phyloP scores from a whole-genome alignment of 1,140 invertebrate genomes.

The Drosophila lacertosa region DNA sequence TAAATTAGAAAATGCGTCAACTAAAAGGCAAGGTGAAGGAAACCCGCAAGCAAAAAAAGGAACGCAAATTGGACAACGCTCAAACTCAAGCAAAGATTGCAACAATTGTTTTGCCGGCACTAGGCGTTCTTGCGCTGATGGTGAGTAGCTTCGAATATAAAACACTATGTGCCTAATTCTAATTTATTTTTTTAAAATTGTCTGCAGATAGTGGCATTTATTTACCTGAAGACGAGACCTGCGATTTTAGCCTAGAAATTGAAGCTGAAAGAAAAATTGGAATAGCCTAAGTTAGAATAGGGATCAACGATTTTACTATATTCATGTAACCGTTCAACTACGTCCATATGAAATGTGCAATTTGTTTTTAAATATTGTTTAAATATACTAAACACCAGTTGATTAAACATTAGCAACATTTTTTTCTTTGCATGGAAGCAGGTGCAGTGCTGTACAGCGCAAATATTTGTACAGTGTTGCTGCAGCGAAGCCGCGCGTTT shows the following conservation, averaged over 20 bases:
- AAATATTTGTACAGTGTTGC: neutral
- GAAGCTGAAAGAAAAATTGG: neutral
- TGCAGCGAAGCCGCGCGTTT: neutral
- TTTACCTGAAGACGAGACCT: conserved; percentile 77
- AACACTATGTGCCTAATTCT: neutral
- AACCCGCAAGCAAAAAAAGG: conserved; percentile 78
- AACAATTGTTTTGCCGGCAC: conserved; percentile 72
- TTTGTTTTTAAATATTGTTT: conserved; percentile 19
- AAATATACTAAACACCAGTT: conserved; percentile 11
- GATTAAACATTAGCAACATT: neutral
- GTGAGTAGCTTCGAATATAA: neutral
- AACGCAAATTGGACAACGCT: conserved; percentile 77
- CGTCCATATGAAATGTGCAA: conserved; percentile 31
- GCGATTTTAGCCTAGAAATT: conserved; percentile 44
- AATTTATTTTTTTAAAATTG: neutral
- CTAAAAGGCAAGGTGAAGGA: conserved; percentile 81
- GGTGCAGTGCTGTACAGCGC: conserved; percentile 5
- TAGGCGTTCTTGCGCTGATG: conserved; percentile 60
- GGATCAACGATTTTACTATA: conserved; percentile 9
- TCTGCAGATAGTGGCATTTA: conserved; percentile 59
- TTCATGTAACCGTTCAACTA: conserved; percentile 1
- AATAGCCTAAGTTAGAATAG: conserved; percentile 22
- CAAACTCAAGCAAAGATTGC: conserved; percentile 70
- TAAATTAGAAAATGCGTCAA: conserved; percentile 69
- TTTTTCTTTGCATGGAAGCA: neutral